These are phyloP conservation scores for Sylvicola cinctus DNA, from an alignment of 2,888 invertebrate genomes.

Conservation along the genomic window DNA sequence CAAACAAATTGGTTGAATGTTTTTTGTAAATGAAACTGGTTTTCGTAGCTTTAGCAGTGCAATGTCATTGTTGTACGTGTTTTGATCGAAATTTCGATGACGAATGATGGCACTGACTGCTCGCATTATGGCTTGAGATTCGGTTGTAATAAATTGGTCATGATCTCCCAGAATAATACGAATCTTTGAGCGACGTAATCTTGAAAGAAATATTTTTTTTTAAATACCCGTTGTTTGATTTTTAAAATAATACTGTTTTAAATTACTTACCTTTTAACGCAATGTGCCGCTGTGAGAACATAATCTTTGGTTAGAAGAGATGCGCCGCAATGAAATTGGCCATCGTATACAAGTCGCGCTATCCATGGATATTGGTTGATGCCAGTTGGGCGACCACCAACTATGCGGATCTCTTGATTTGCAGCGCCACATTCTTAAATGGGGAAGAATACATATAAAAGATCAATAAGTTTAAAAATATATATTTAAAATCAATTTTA, in stretches of 20 bases:
- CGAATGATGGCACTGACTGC: conserved; percentile 58
- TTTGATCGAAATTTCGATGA: conserved; percentile 65
- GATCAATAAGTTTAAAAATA: not conserved
- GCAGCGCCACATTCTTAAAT: conserved; percentile 56
- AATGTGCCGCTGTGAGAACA: conserved; percentile 73
- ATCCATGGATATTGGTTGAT: conserved; percentile 76
- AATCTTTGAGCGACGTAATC: conserved; percentile 58
- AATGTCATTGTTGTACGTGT: conserved; percentile 73
- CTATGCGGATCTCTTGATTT: conserved; percentile 72
- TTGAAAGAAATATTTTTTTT: conserved; percentile 14
- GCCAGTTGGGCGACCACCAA: conserved; percentile 64
- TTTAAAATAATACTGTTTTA: not conserved
- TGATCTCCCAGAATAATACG: conserved; percentile 68
- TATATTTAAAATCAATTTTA: not conserved
- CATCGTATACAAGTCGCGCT: conserved; percentile 67
- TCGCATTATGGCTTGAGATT: conserved; percentile 60
- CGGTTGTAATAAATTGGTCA: conserved; percentile 58
- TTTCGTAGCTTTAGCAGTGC: conserved; percentile 57
- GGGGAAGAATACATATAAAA: not conserved
- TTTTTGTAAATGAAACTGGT: conserved; percentile 46
- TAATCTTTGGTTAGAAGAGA: conserved; percentile 65
- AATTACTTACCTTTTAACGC: conserved; percentile 42
- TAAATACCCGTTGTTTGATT: not conserved
- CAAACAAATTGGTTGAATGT: conserved; percentile 46
- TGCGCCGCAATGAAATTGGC: conserved; percentile 75